Evolutionary conservation across 2,797 vertebrate genomes (phyloP).

Genomic region (Cryptoblepharus egeriae): DNA sequence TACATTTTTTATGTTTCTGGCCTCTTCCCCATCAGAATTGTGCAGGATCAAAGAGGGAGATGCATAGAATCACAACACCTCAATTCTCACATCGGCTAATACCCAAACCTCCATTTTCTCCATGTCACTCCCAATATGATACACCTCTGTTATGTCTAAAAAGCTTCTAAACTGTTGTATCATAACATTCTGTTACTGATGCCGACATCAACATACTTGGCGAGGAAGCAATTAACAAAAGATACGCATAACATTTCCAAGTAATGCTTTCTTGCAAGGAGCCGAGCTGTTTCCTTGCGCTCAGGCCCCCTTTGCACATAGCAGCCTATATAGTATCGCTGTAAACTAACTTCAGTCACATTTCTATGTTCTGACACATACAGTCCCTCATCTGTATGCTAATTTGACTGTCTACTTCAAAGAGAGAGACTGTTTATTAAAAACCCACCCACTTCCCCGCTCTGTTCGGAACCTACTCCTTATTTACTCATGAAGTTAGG

Average conservation of each 20-base stretch:
- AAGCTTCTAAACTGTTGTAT: not conserved
- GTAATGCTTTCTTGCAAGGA: not conserved
- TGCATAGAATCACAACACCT: no score
- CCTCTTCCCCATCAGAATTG: no score
- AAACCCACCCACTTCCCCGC: conserved; percentile 67
- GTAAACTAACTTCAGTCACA: conserved; percentile 40
- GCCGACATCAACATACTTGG: not conserved
- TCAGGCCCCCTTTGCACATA: conserved; percentile 36
- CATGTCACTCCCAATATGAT: not conserved
- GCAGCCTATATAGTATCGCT: conserved; percentile 32
- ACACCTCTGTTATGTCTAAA: not conserved
- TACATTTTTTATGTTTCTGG: no score
- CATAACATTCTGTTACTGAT: not conserved
- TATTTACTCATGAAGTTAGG: conserved; percentile 78
- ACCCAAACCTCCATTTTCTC: not conserved
- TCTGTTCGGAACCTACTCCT: conserved; percentile 70
- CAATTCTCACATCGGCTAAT: no score
- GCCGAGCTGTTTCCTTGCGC: conserved; percentile 30
- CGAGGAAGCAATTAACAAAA: not conserved
- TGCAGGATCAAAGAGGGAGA: no score
- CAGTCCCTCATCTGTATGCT: conserved; percentile 68
- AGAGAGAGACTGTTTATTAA: conserved; percentile 74
- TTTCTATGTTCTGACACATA: conserved; percentile 35
- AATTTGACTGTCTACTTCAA: conserved; percentile 74
- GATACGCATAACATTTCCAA: not conserved